phyloP scores from a whole-genome alignment of 2,797 vertebrate genomes.

The Nannoperca australis region DNA sequence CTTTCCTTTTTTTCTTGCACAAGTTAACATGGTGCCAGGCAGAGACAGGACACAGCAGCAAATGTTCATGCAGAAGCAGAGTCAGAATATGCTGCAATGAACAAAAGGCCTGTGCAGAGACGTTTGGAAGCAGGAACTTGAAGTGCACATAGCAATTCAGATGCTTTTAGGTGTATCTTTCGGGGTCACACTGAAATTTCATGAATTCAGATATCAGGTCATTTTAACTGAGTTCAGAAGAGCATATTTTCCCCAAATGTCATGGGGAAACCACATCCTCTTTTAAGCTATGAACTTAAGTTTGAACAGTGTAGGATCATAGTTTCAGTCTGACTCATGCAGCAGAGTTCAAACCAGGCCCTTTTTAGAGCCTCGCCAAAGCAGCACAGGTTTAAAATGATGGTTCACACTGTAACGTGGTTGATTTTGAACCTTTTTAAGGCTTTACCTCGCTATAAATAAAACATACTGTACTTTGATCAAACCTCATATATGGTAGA shows the following conservation, averaged over 20 bases:
- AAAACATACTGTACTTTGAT: conserved; percentile 17
- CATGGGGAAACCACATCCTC: background rate
- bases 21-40: background rate
- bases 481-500: background rate
- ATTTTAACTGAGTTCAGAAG: background rate
- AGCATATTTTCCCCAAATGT: background rate
- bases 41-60: background rate
- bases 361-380: background rate
- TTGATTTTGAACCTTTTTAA: background rate
- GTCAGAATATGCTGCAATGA: background rate
- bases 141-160: background rate
- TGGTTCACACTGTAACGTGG: background rate
- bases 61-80: background rate
- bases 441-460: background rate
- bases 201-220: background rate
- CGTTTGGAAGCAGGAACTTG: background rate
- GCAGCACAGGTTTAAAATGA: background rate
- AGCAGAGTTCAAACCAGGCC: background rate
- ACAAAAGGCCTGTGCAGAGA: background rate
- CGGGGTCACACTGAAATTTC: background rate
- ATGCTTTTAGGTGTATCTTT: background rate
- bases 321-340: conserved; percentile 62
- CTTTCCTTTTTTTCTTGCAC: background rate
- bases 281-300: background rate
- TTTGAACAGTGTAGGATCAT: conserved; percentile 23